A percentile compares a stretch with the other conserved stretches of the same genome.
These are phyloP conservation scores for Rotaria socialis DNA, from an alignment of 2,888 invertebrate species.

Conservation along the genomic window DNA sequence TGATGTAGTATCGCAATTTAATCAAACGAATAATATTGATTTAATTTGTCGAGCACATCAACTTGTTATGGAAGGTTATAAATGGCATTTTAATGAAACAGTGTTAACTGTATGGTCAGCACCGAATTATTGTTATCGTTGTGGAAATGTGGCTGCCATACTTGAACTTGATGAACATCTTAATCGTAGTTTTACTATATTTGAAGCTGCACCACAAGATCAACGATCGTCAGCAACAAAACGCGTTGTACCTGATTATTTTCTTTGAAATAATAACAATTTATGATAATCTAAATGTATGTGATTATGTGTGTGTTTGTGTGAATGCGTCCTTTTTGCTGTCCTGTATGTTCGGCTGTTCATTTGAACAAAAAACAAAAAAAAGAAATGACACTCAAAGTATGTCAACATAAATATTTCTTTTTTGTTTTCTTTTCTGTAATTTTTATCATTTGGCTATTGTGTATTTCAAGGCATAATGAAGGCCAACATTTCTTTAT, in stretches of 20 bases:
- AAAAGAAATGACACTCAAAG: background rate
- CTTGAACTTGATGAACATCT: constrained; percentile 80
- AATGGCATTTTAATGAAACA: constrained; percentile 99
- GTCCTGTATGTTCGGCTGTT: constrained; percentile 12
- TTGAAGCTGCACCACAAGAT: constrained; percentile 87
- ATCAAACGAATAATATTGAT: constrained; percentile 91
- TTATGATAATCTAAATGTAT: constrained; percentile 6
- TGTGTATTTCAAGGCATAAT: no score
- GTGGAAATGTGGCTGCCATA: constrained; percentile 49
- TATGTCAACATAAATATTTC: background rate
- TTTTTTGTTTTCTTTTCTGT: background rate
- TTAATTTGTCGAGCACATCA: constrained; percentile 99
- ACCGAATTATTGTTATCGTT: constrained; percentile 98
- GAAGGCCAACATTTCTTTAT: no score
- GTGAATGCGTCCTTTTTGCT: background rate
- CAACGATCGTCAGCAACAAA: constrained; percentile 42
- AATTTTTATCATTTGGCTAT: background rate
- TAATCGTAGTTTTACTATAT: constrained; percentile 95
- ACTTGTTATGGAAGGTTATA: constrained; percentile 99
- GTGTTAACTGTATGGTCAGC: constrained; percentile 99
- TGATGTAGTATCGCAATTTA: constrained; percentile 94
- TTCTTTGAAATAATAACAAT: constrained; percentile 23
- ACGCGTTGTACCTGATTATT: constrained; percentile 44
- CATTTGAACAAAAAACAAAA: background rate
- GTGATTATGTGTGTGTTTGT: background rate